A percentile compares a stretch with the other conserved stretches of the same genome.
phyloP scores from a whole-genome alignment of 2,888 invertebrate genomes.

The Agrotis ipsilon region DNA sequence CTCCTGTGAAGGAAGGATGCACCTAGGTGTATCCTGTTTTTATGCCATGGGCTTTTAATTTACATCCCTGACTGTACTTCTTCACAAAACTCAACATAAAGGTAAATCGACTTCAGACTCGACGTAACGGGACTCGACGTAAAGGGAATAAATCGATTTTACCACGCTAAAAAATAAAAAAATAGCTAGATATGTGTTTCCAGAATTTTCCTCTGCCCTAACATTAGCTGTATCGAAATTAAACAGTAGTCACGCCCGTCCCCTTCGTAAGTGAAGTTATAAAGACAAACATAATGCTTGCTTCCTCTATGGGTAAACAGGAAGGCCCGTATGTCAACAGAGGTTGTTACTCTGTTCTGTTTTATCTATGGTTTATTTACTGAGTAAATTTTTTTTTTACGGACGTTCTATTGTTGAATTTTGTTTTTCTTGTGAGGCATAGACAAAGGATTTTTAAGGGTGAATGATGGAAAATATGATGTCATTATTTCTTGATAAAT shows the following conservation, averaged over 20 bases:
- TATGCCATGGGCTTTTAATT: no score
- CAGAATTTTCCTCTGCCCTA: not conserved
- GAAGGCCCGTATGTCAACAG: slow-evolving; percentile 48
- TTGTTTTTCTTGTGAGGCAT: not conserved
- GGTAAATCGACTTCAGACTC: no score
- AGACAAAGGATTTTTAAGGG: not conserved
- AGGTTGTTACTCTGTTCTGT: slow-evolving; percentile 18
- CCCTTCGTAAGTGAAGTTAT: slow-evolving; percentile 40
- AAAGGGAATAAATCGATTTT: no score
- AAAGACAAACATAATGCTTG: slow-evolving; percentile 50
- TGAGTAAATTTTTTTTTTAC: not conserved
- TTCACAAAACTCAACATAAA: no score
- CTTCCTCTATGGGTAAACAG: slow-evolving; percentile 49
- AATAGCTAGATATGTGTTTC: no score
- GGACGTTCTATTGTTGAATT: not conserved
- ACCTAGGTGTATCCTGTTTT: no score
- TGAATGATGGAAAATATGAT: no score
- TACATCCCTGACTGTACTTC: no score
- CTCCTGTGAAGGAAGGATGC: no score
- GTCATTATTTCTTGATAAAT: no score
- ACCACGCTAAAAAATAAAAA: no score
- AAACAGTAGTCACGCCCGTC: slow-evolving; percentile 16
- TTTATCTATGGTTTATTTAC: slow-evolving; percentile 21
- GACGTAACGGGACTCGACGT: no score
- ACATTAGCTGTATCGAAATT: slow-evolving; percentile 16